phyloP scores from a whole-genome alignment of 2,797 vertebrate species.

The Emydoidea blandingii region DNA sequence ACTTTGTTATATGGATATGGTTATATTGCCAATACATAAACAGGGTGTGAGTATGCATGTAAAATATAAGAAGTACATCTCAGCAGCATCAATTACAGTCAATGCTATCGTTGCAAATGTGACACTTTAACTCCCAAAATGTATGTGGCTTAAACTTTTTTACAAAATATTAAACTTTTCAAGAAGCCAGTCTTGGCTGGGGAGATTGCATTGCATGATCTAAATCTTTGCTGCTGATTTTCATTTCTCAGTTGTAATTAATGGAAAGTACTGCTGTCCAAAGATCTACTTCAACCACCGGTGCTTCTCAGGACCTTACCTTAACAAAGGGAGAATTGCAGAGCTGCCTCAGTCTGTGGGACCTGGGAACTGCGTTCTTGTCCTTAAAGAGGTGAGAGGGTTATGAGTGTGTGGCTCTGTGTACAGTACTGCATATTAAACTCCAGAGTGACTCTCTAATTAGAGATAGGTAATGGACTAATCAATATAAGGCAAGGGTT shows the following conservation, averaged over 20 bases:
- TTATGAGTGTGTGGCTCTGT: accelerated
- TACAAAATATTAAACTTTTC: accelerated
- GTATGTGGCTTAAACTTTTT: background rate
- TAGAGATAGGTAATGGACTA: background rate
- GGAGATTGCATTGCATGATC: background rate
- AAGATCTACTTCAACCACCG: conserved; percentile 99
- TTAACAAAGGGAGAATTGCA: conserved; percentile 98
- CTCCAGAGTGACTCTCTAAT: background rate
- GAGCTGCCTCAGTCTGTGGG: conserved; percentile 97
- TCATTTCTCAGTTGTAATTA: conserved; percentile 86
- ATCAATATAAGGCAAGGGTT: background rate
- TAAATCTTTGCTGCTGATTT: conserved; percentile 55
- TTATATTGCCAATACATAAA: too few species aligned
- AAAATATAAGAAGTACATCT: background rate
- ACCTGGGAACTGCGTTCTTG: conserved; percentile 97
- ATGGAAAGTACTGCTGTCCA: conserved; percentile 97
- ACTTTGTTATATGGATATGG: background rate
- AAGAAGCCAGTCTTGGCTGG: background rate
- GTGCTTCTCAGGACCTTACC: conserved; percentile 98
- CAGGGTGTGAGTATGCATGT: background rate
- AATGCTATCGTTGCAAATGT: background rate
- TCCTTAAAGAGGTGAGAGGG: conserved; percentile 94
- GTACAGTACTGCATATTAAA: background rate
- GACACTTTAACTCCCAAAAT: background rate
- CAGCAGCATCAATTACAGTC: background rate